Evolutionary conservation across 2,888 invertebrate genomes (phyloP).

Genomic region (Pachycephus smyrnensis): DNA sequence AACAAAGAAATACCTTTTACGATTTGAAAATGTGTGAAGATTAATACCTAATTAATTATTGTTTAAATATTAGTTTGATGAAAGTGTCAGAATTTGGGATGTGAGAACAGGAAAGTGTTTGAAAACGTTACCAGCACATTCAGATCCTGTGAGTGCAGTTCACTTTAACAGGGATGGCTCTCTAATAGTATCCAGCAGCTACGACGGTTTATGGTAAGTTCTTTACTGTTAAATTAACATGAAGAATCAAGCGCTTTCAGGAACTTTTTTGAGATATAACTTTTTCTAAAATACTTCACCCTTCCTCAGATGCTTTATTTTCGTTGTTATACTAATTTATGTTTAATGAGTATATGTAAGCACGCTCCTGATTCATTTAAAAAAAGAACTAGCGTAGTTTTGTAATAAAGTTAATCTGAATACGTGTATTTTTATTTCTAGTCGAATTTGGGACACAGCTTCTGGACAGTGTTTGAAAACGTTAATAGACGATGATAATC

Average conservation of each 20-base stretch:
- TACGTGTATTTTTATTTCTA: conserved; percentile 63
- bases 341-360: no score
- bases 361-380: background rate
- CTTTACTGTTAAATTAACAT: conserved; percentile 2
- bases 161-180: conserved; percentile 99
- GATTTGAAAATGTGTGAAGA: background rate
- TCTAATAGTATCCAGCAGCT: conserved; percentile 97
- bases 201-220: conserved; percentile 94
- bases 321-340: no score
- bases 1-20: background rate
- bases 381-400: background rate
- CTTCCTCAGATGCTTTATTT: no score
- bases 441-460: conserved; percentile 99
- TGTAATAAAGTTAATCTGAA: background rate
- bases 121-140: conserved; percentile 98
- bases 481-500: conserved; percentile 98
- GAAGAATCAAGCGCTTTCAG: no score
- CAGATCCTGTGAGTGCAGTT: conserved; percentile 99
- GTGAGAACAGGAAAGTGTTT: conserved; percentile 98
- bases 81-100: conserved; percentile 99
- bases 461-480: conserved; percentile 99
- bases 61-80: conserved; percentile 81
- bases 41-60: conserved; percentile 24
- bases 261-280: no score
- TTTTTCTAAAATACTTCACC: no score